These are phyloP conservation scores for Danionella cerebrum DNA, from an alignment of 2,113 vertebrate species.

Conservation along the genomic window DNA sequence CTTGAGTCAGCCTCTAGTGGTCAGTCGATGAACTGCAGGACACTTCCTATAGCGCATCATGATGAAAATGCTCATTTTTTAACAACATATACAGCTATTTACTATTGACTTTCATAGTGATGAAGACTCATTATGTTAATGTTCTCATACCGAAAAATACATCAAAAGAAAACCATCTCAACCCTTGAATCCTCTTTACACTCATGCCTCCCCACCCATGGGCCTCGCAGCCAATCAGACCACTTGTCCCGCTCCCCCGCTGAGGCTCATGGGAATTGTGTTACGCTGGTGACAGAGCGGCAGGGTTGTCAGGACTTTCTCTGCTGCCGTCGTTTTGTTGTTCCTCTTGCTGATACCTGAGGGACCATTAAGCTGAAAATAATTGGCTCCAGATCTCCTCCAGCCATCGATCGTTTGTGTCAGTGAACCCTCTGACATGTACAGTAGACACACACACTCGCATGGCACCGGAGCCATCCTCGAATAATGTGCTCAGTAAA, in stretches of 20 bases:
- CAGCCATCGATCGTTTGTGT: constrained; percentile 73
- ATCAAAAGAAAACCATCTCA: constrained; percentile 22
- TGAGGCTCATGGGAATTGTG: constrained; percentile 22
- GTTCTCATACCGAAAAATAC: too few species aligned
- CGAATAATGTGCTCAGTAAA: too few species aligned
- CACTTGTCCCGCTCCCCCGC: neutral
- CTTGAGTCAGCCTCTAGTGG: too few species aligned
- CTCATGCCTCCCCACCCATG: constrained; percentile 16
- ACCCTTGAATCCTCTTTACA: constrained; percentile 7
- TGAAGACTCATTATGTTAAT: too few species aligned
- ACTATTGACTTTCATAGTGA: too few species aligned
- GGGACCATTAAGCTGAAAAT: constrained; percentile 79
- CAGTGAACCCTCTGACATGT: constrained; percentile 65
- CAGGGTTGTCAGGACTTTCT: constrained; percentile 65
- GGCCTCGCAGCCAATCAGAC: constrained; percentile 27
- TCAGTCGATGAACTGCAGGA: too few species aligned
- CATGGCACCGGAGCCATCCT: neutral
- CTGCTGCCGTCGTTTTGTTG: constrained; percentile 71
- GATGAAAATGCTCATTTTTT: too few species aligned
- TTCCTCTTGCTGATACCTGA: constrained; percentile 60
- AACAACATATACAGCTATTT: too few species aligned
- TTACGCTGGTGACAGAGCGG: constrained; percentile 44
- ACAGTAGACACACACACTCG: constrained; percentile 19
- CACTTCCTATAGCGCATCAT: too few species aligned
- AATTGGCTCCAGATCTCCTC: constrained; percentile 72